Base-by-base conservation (phyloP, 1,140 invertebrate species). In the Drosophila pseudoobscura region DNA sequence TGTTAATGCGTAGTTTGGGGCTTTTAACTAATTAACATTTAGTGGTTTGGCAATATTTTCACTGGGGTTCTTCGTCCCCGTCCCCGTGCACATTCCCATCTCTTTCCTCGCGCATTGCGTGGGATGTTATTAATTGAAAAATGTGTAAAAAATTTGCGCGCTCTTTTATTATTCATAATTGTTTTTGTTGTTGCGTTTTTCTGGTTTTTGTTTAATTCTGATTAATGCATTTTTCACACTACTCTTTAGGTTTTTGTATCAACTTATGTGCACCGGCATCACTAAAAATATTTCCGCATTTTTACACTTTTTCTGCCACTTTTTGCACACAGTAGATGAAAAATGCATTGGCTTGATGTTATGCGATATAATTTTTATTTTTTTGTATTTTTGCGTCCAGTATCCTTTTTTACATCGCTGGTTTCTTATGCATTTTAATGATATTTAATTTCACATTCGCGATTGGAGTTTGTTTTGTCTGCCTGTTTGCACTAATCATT, bases 1-100 rank as follows among this genome's bases (percentile, higher is more conserved):
- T 61, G 65, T 82, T 80, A 82, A 78, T 80, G 64, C 64, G 71
- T 82, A 87, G 82, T 78, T 78, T 69, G 78, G 66, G 11, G 82
- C 72, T 78, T 85, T 90, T 90, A 90, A 90, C 87, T 90, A 90
- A 90, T 90, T 89, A 89, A 89, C 87, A 90, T 89, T 90, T 90
- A 79, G 80, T 71, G 87, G 87, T 89, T 89, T 82, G 69, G 78
- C 61, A 46, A 76, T 50, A 76, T 80, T 64, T 61, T 59, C 58
- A 49, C 35, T 29, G 50, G 39, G 57, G 52, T 44, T 45, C 24
- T 56, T 56, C 39, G 6, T 26, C 52, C n/a, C 51, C 39, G 6
- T 26, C 52, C n/a, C 51, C n/a, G 9, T 39, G 29, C 31, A 45
- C 56, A 46, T 74, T 35, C 58, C 41, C 78, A 52, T 26, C 0